These are phyloP conservation scores for Ephialtes manifestator DNA, from an alignment of 2,888 invertebrate species.

Conservation along the genomic window DNA sequence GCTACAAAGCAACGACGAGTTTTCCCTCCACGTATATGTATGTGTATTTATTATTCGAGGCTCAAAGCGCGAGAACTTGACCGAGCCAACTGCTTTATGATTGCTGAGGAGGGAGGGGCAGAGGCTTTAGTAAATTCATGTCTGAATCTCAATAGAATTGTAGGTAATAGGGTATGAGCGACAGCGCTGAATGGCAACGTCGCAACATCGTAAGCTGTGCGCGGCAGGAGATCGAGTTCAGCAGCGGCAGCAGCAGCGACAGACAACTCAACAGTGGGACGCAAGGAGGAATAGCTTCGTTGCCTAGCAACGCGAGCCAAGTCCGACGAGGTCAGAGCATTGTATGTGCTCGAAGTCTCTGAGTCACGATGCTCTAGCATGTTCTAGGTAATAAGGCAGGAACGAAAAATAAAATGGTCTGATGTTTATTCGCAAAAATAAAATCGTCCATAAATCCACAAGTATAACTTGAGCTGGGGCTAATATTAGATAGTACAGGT, in stretches of 20 bases:
- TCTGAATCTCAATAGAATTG: slow-evolving; percentile 42
- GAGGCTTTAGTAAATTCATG: slow-evolving; percentile 26
- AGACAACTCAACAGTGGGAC: slow-evolving; percentile 26
- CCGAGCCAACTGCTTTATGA: slow-evolving; percentile 61
- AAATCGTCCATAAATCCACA: neutral
- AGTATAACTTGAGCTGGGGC: no score
- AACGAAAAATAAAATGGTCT: neutral
- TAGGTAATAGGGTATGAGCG: slow-evolving; percentile 35
- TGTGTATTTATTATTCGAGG: slow-evolving; percentile 25
- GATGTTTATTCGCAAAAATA: neutral
- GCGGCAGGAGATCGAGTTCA: slow-evolving; percentile 70
- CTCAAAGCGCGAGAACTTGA: slow-evolving; percentile 33
- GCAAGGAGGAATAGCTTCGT: slow-evolving; percentile 58
- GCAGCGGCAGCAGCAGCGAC: slow-evolving; percentile 57
- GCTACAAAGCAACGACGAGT: neutral
- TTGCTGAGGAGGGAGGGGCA: slow-evolving; percentile 19
- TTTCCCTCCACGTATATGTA: neutral
- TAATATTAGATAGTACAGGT: no score
- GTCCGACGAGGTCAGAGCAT: slow-evolving; percentile 72
- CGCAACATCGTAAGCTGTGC: slow-evolving; percentile 68
- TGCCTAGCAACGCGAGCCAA: slow-evolving; percentile 72
- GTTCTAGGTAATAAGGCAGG: slow-evolving; percentile 43
- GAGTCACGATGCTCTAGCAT: slow-evolving; percentile 53
- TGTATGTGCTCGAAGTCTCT: slow-evolving; percentile 66
- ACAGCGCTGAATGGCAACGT: slow-evolving; percentile 69